Evolutionary conservation across 2,797 vertebrate species (phyloP).

Genomic region (Pangasius mekongensis): DNA sequence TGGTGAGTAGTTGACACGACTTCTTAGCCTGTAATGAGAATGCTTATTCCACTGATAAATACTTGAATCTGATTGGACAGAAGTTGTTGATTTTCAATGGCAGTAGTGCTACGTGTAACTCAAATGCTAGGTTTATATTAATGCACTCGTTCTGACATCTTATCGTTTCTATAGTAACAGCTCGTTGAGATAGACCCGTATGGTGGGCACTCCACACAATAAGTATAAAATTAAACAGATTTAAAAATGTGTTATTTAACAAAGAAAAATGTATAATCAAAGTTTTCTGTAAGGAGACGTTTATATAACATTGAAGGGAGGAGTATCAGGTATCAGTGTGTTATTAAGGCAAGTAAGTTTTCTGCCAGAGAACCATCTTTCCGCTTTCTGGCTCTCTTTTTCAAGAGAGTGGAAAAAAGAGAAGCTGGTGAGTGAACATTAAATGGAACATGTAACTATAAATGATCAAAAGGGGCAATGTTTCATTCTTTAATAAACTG

Average conservation of each 20-base stretch:
- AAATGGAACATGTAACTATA: background rate
- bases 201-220: too few relatives aligned
- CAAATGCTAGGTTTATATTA: background rate
- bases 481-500: background rate
- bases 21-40: background rate
- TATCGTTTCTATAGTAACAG: too few relatives aligned
- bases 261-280: too few relatives aligned
- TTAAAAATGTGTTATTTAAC: too few relatives aligned
- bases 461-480: background rate
- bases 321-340: background rate
- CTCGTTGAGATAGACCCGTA: too few relatives aligned
- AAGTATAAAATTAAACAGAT: too few relatives aligned
- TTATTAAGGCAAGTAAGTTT: background rate
- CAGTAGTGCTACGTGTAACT: background rate
- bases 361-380: background rate
- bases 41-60: background rate
- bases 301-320: background rate
- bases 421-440: background rate
- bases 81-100: background rate
- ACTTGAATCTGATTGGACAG: background rate
- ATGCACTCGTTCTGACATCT: too few relatives aligned
- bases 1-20: constrained; percentile 75
- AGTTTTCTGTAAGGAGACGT: too few relatives aligned
- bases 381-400: background rate
- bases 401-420: background rate